Evolutionary conservation across 2,113 vertebrate genomes (phyloP), one percentile per base, ranked within the genome.

Genomic region (Mastomys coucha): DNA sequence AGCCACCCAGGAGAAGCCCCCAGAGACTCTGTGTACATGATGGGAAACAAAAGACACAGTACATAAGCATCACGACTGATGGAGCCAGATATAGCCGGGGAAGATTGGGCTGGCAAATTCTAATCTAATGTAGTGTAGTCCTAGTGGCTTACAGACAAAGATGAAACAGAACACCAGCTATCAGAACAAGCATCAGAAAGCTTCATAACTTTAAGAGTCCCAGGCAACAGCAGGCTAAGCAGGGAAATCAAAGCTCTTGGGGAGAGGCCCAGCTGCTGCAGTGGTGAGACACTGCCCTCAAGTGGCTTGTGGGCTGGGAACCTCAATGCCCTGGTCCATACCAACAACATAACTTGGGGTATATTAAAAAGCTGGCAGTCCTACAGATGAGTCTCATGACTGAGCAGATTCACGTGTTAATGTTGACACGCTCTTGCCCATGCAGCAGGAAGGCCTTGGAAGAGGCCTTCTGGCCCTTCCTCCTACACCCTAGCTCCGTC

Each of bases 251-350:
- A 45, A 11, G 70, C 14, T 76, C 93, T 89, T 45, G 24, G 53
- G 85, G 24, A 28, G 67, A 75, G 33, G 91, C 36, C 93, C 73
- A 26, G 96, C 58, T 42, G 80, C 53, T 69, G 80, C 84, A 22
- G 67, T 80, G 70, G 90, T 45, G 36, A 97, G 78, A 97, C 76
- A 93, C 96, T 98, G 97, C 97, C 96, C 96, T 93, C 97, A 86
- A 96, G 96, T 96, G 97, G 97, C 20, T 95, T 39, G 49, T 90
- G 92, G 94, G 49, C 92, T 70, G 72, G 90, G 65, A 67, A 39
- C 19, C 70, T 75, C 84, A 81, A 8, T 14, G 45, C 63, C 91
- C 89, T 56, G 72, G 36, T 70, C 70, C 33, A 20, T 4, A 82
- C 8, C 78, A 72, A 36, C 95, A 28, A 45, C 13, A 91, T 70